Conservation (phyloP, 2,113 vertebrate species). For the Neolamprologus tretocephalus region DNA sequence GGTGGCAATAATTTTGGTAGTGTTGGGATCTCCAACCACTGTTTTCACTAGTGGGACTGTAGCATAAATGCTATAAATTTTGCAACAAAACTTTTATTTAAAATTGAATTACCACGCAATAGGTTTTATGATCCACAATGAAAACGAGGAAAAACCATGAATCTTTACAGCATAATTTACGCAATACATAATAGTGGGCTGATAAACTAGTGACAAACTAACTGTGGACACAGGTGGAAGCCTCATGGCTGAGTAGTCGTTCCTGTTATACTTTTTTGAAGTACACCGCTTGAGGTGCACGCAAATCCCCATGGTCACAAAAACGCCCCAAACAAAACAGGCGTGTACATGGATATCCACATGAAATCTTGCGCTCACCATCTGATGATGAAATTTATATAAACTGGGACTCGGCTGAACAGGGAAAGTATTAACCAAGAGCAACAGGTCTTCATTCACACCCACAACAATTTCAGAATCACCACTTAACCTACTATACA, state of each 20-base stretch:
- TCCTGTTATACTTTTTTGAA: neutral
- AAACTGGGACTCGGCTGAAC: neutral
- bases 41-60: neutral
- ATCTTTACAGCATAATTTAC: neutral
- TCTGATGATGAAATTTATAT: neutral
- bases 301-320: neutral
- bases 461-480: neutral
- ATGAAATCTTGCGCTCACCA: neutral
- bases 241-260: neutral
- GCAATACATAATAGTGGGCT: neutral
- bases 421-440: neutral
- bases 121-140: neutral
- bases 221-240: neutral
- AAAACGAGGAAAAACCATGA: neutral
- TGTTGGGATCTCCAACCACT: neutral
- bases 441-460: neutral
- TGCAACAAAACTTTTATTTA: neutral
- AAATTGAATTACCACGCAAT: neutral
- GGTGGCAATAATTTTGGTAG: neutral
- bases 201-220: neutral
- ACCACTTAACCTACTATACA: neutral
- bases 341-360: neutral
- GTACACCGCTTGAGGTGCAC: neutral
- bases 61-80: neutral
- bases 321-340: rapidly evolving